Conservation (phyloP, 1,140 invertebrate genomes). For the Dufourea novaeangliae region DNA sequence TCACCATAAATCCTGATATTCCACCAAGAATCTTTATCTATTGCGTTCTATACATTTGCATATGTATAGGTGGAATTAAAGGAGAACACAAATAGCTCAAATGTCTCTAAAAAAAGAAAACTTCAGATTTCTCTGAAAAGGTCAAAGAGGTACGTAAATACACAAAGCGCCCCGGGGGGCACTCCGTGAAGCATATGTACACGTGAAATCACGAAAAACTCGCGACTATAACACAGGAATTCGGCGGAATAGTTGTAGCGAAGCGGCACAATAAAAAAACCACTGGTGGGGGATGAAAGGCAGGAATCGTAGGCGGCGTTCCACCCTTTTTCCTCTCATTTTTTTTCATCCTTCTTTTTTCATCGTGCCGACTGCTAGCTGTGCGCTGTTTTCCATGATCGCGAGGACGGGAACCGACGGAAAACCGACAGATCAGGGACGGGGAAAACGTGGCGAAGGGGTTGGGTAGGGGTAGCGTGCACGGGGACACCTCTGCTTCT, state of each 20-base stretch:
- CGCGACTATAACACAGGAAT: not conserved
- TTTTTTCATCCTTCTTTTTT: not conserved
- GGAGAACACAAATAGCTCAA: too few relatives aligned
- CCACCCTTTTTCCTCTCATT: not conserved
- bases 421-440: conserved; percentile 80
- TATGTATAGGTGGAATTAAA: too few relatives aligned
- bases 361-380: conserved; percentile 1
- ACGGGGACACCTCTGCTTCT: conserved; percentile 76
- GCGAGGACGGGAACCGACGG: conserved; percentile 42
- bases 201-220: not conserved
- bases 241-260: not conserved
- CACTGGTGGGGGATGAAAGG: not conserved
- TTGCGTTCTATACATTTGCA: too few relatives aligned
- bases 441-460: conserved; percentile 61
- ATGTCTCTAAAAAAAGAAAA: too few relatives aligned
- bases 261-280: conserved; percentile 5
- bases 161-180: not conserved
- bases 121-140: too few relatives aligned
- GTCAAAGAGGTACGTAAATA: not conserved
- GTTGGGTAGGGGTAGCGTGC: conserved; percentile 59
- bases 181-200: not conserved
- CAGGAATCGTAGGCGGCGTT: not conserved
- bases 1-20: too few relatives aligned
- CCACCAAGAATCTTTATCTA: too few relatives aligned
- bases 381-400: conserved; percentile 23